Percentiles rank a stretch among this genome's conserved stretches.
Evolutionary conservation across 2,797 vertebrate genomes (phyloP).

Genomic region (Serranus cabrilla): DNA sequence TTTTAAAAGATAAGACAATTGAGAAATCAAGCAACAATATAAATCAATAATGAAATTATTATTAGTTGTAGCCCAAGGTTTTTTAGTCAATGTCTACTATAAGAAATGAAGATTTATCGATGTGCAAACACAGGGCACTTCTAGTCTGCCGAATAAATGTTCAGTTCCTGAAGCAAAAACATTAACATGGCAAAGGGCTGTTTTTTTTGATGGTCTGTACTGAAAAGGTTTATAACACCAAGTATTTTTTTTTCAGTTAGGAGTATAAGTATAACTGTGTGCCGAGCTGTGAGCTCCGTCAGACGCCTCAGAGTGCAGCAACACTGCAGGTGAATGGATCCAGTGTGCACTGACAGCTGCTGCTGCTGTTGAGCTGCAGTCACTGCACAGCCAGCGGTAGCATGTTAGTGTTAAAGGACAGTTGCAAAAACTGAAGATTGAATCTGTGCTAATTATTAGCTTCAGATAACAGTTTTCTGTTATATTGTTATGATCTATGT

Average conservation of each 20-base stretch:
- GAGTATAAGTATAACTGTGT: constrained; percentile 5
- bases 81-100: background rate
- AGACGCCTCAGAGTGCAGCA: background rate
- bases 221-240: background rate
- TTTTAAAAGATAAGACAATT: background rate
- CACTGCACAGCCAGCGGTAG: background rate
- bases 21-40: background rate
- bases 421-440: background rate
- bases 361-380: background rate
- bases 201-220: background rate
- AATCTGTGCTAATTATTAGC: background rate
- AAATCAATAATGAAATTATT: background rate
- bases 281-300: background rate
- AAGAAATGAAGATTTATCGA: background rate
- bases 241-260: background rate
- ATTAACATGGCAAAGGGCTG: background rate
- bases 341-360: constrained; percentile 4
- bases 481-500: background rate
- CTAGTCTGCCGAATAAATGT: background rate
- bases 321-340: constrained; percentile 14
- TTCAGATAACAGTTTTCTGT: constrained; percentile 3
- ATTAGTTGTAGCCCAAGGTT: background rate
- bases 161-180: background rate
- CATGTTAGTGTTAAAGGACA: background rate
- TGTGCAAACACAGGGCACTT: background rate